Evolutionary conservation across 2,888 invertebrate species (phyloP).

Genomic region (Amphipoea lucens): DNA sequence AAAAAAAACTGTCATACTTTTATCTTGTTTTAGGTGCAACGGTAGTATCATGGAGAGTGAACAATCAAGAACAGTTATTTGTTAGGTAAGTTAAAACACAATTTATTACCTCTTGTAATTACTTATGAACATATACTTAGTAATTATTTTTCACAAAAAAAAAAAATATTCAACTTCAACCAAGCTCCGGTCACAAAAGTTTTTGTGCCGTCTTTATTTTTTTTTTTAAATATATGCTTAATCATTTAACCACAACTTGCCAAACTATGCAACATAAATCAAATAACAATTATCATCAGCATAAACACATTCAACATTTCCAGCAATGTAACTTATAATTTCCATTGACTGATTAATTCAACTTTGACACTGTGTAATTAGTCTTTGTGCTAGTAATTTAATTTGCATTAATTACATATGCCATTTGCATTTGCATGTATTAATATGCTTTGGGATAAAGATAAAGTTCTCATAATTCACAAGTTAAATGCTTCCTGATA

Average conservation of each 20-base stretch:
- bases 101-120: neutral
- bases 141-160: neutral
- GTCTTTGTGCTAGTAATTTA: slow-evolving; percentile 72
- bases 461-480: slow-evolving; percentile 60
- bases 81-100: slow-evolving; percentile 93
- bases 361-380: slow-evolving; percentile 79
- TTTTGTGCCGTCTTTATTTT: neutral
- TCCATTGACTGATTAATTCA: slow-evolving; percentile 73
- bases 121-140: too few species aligned
- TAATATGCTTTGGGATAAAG: slow-evolving; percentile 63
- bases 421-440: slow-evolving; percentile 74
- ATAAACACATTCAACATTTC: slow-evolving; percentile 47
- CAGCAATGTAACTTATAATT: slow-evolving; percentile 63
- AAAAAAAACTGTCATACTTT: neutral
- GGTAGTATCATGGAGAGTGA: slow-evolving; percentile 98
- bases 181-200: neutral
- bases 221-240: neutral
- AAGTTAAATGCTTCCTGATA: slow-evolving; percentile 40
- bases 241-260: too few species aligned
- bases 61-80: slow-evolving; percentile 98
- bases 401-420: slow-evolving; percentile 79
- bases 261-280: slow-evolving; percentile 4
- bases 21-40: slow-evolving; percentile 95
- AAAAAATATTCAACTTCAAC: neutral
- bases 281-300: neutral